These are phyloP conservation scores for Strigops habroptila DNA, from an alignment of 2,113 vertebrate species.

Conservation along the genomic window DNA sequence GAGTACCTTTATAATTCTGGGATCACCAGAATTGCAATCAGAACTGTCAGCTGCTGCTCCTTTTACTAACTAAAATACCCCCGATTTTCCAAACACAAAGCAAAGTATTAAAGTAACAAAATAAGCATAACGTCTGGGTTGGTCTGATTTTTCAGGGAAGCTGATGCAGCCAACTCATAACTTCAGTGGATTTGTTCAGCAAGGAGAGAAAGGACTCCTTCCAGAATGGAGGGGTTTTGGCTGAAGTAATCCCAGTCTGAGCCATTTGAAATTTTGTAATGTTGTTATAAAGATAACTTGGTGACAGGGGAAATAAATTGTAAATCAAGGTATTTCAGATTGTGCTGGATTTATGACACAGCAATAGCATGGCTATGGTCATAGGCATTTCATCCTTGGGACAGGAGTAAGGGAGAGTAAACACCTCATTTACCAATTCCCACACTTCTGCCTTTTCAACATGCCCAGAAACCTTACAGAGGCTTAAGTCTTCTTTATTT, in stretches of 20 bases:
- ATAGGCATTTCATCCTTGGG: too few species aligned
- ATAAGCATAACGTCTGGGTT: neutral
- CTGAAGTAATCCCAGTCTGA: neutral
- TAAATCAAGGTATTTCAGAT: neutral
- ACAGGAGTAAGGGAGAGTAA: neutral
- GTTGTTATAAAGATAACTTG: neutral
- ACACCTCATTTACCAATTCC: neutral
- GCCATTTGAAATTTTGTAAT: neutral
- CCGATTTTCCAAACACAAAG: neutral
- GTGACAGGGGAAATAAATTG: neutral
- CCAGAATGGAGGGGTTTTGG: neutral
- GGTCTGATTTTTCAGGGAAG: neutral
- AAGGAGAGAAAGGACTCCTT: neutral
- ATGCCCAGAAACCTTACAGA: neutral
- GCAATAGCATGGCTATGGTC: neutral
- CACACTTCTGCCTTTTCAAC: neutral
- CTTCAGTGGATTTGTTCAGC: neutral
- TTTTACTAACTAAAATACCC: neutral
- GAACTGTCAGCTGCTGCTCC: neutral
- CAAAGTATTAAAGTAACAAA: neutral
- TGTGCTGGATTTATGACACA: neutral
- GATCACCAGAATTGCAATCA: neutral
- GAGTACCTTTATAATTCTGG: neutral
- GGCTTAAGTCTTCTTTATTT: neutral
- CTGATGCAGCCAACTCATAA: neutral